phyloP scores from a whole-genome alignment of 2,797 vertebrate genomes.

The Gymnoscopelus microlampas region DNA sequence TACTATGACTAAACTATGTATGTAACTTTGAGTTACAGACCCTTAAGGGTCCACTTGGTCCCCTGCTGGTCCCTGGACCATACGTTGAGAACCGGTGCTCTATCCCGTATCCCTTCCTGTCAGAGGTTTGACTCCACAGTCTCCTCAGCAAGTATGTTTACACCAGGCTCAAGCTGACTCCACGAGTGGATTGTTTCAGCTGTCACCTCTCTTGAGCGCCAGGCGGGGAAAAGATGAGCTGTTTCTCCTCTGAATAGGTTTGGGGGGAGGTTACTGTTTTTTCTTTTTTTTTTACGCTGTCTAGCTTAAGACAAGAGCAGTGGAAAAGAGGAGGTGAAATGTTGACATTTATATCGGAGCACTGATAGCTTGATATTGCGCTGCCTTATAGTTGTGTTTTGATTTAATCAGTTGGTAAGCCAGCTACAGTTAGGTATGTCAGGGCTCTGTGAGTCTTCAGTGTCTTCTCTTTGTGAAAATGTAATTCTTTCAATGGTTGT shows the following conservation, averaged over 20 bases:
- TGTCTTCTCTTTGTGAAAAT: background rate
- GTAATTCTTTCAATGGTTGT: background rate
- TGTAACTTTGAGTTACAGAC: no score
- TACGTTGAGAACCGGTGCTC: background rate
- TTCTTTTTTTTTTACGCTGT: constrained; percentile 8
- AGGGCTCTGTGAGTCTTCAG: background rate
- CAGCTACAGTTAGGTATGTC: background rate
- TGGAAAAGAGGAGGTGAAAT: constrained; percentile 7
- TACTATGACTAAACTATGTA: no score
- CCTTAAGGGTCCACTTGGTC: no score
- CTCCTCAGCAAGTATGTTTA: constrained; percentile 45
- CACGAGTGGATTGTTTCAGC: constrained; percentile 59
- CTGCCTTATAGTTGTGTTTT: background rate
- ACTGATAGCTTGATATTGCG: no score
- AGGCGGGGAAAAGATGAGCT: constrained; percentile 37
- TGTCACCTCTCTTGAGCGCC: constrained; percentile 50
- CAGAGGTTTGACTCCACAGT: constrained; percentile 40
- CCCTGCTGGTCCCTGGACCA: no score
- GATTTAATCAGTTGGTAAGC: background rate
- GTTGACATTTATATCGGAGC: background rate
- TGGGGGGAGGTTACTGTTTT: constrained; percentile 30
- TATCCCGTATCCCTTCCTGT: constrained; percentile 25
- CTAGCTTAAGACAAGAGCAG: background rate
- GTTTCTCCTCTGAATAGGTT: constrained; percentile 16
- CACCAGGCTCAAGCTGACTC: constrained; percentile 42